Base-by-base conservation (phyloP, 2,888 invertebrate genomes). In the Micoletzkya japonica region DNA sequence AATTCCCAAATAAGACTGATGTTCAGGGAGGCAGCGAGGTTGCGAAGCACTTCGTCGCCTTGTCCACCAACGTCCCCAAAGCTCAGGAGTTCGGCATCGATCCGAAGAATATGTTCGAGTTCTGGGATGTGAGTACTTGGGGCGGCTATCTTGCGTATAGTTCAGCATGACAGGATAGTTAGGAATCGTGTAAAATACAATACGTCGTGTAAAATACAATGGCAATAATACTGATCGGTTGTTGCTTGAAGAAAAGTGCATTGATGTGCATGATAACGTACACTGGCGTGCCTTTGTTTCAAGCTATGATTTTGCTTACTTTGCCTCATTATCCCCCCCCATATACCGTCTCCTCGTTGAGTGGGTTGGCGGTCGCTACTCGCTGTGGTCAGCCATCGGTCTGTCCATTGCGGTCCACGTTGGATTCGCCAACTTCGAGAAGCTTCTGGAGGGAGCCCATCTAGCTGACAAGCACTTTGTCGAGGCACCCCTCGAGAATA, bases 301-400 rank as follows among this genome's bases (percentile, higher is more conserved):
- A n/a, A n/a, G n/a, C n/a, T n/a, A n/a, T n/a, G n/a, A n/a, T n/a
- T n/a, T n/a, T n/a, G n/a, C n/a, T n/a, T n/a, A n/a, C n/a, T n/a
- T n/a, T n/a, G n/a, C n/a, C n/a, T n/a, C n/a, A n/a, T n/a, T n/a
- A n/a, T n/a, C n/a, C n/a, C n/a, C n/a, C n/a, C n/a, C n/a, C n/a
- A n/a, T n/a, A n/a, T n/a, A n/a, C n/a, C n/a, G n/a, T n/a, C n/a
- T n/a, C n/a, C n/a, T n/a, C n/a, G n/a, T n/a, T n/a, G n/a, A 88
- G 88, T 98, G 97, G 96, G 98, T 98, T 57, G 98, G 98, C 44
- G 98, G 98, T 80, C 91, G 98, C 85, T 94, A 90, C 86, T 98
- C 97, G 0, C 89, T 98, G 14, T 98, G 98, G 98, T 98, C 97
- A 0, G 98, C 98, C 3, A 99, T 99, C 87, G 98, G 98, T 49